Base-by-base conservation (phyloP, 1,140 invertebrate genomes). In the Drosophila punjabiensis region DNA sequence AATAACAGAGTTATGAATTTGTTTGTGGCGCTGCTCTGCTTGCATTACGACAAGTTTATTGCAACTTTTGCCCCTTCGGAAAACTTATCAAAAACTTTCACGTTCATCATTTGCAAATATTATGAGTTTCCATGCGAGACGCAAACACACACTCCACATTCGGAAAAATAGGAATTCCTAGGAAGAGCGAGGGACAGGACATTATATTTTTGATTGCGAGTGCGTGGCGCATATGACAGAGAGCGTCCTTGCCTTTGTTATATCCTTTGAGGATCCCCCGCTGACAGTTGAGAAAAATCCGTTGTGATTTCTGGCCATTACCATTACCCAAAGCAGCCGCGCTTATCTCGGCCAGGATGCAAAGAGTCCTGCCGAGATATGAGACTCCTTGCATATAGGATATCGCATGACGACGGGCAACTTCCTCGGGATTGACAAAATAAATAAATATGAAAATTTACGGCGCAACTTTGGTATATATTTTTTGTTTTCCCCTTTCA, bases 361-460 rank as follows among this genome's bases (percentile, higher is more conserved):
- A 75, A 75, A 56, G 61, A 69, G 55, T 69, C 69, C 71, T 47
- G 65, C 43, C 48, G 76, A 47, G 56, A 62, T 48, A 78, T 41
- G 56, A 64, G 74, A 82, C 53, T 16, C 18, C 18, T 76, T 88
- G 80, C 71, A 87, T 71, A 85, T 73, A 61, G 68, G 70, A 62
- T 70, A 85, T 85, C 77, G 67, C 82, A 76, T 66, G 64, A 53
- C 45, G 52, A 43, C 50, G 16, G 9, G 58, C 74, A 89, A 90
- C 75, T 85, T 89, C 76, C 80, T 73, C 63, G 63, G 86, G 82
- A 90, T 90, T 86, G 87, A 86, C 86, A 90, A 90, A 90, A 90
- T 90, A 90, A 90, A 90, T 90, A 90, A 90, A 90, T 90, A 90
- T 90, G 82, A 90, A 90, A 90, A 86, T 90, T 90, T 90, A 90